These are phyloP conservation scores for Pectinophora gossypiella DNA, from an alignment of 1,140 invertebrate genomes.

Conservation along the genomic window DNA sequence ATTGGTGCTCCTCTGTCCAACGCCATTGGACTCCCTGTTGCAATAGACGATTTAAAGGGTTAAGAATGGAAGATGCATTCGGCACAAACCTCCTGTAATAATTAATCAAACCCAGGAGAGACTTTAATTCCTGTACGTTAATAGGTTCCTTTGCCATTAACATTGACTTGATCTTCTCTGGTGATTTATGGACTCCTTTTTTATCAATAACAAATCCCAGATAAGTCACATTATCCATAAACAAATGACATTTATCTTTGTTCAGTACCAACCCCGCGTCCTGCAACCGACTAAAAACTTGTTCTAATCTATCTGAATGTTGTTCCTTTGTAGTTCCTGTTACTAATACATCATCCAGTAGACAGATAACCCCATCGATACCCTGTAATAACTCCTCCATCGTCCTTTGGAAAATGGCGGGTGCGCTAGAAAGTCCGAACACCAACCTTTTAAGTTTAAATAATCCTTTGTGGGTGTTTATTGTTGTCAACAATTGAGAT, in stretches of 20 bases:
- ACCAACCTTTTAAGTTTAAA: constrained; percentile 24
- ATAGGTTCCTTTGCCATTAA: constrained; percentile 31
- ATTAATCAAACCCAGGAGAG: constrained; percentile 60
- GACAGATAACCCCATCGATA: constrained; percentile 15
- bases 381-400: constrained; percentile 32
- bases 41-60: constrained; percentile 34
- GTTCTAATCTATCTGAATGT: constrained; percentile 25
- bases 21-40: constrained; percentile 17
- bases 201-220: constrained; percentile 37
- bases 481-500: constrained; percentile 20
- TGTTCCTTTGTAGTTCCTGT: constrained; percentile 24
- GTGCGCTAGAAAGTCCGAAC: constrained; percentile 23
- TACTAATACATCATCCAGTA: constrained; percentile 39
- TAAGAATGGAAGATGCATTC: constrained; percentile 34
- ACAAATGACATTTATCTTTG: constrained; percentile 45
- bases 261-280: constrained; percentile 32
- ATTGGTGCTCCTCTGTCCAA: constrained; percentile 23
- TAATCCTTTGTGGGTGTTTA: constrained; percentile 30
- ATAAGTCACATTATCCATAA: constrained; percentile 30
- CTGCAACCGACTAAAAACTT: constrained; percentile 26
- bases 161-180: constrained; percentile 48
- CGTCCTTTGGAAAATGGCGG: constrained; percentile 28
- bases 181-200: constrained; percentile 37
- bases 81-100: constrained; percentile 65
- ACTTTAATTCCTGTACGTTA: constrained; percentile 39